A percentile compares a stretch with the other conserved stretches of the same genome.
These are phyloP conservation scores for Acrobasis suavella DNA, from an alignment of 2,888 invertebrate species.

Conservation along the genomic window DNA sequence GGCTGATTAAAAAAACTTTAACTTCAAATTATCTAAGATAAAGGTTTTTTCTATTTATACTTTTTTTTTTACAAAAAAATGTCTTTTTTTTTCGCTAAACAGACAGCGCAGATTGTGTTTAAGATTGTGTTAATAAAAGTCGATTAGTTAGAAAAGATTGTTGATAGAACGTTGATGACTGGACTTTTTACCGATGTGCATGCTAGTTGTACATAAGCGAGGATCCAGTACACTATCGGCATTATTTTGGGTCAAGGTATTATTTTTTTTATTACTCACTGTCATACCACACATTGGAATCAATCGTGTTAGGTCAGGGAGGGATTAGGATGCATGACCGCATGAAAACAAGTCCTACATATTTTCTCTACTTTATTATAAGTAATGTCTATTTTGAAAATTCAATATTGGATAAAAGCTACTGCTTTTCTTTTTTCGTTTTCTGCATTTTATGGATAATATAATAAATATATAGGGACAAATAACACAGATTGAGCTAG, in stretches of 20 bases:
- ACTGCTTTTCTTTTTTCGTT: no score
- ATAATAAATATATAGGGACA: no score
- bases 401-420: no score
- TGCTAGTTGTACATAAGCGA: conserved; percentile 43
- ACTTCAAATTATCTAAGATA: no score
- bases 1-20: no score
- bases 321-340: neutral
- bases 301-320: conserved; percentile 7
- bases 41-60: no score
- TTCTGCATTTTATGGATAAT: no score
- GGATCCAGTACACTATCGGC: conserved; percentile 44
- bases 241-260: conserved; percentile 70
- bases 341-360: neutral
- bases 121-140: conserved; percentile 38
- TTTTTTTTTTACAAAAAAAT: neutral
- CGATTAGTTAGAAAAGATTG: conserved; percentile 32
- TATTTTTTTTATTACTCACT: conserved; percentile 52
- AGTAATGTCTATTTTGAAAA: no score
- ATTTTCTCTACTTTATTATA: neutral
- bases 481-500: no score
- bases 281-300: conserved; percentile 42
- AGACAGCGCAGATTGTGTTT: conserved; percentile 45
- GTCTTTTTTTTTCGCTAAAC: conserved; percentile 31
- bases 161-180: conserved; percentile 28
- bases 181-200: conserved; percentile 39